Evolutionary conservation across 2,113 vertebrate species (phyloP), one percentile per base, ranked within the genome.

Genomic region (Notothenia coriiceps): DNA sequence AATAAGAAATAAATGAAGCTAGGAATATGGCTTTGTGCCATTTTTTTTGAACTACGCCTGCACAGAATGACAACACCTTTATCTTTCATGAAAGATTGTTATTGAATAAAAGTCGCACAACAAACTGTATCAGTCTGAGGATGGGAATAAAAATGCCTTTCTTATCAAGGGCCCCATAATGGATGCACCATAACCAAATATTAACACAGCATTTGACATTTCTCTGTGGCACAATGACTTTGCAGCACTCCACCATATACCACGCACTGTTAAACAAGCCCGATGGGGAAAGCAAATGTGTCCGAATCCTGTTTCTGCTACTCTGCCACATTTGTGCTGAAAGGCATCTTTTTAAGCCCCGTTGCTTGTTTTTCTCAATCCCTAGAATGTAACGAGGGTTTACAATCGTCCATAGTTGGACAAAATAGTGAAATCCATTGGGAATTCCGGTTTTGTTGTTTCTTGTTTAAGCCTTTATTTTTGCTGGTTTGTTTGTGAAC

Each of bases 191-290:
- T 55, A 55, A 59, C 69, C 49, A 73, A 85, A 85, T 81, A 82
- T 82, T 84, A 87, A 54, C 82, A 55, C 22, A 49, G 57, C 55
- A 51, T 84, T 87, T 89, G 74, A 78, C 79, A 81, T 88, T 86
- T 78, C 73, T 75, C 20, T 52, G 29, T 68, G 62, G 62, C 72
- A 75, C 52, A 44, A 33, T 80, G 80, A 80, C 73, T 75, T 18
- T 82, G 80, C 70, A 69, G 79, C 73, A 68, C 22, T 74, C 57
- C 49, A 55, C 68, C 43, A 47, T 25, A 52, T 17, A 56, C 71
- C 46, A 56, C 25, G 11, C 46, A 20, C 56, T 79, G 75, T 60
- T 84, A 68, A 82, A 85, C 77, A 77, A 59, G 18, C 64, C 51
- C 4, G 64, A 22, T 54, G 70, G 64, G 59, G 67, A 79, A 61